phyloP scores from a whole-genome alignment of 2,113 vertebrate species.

The Cryptomyrus ogoouensis region DNA sequence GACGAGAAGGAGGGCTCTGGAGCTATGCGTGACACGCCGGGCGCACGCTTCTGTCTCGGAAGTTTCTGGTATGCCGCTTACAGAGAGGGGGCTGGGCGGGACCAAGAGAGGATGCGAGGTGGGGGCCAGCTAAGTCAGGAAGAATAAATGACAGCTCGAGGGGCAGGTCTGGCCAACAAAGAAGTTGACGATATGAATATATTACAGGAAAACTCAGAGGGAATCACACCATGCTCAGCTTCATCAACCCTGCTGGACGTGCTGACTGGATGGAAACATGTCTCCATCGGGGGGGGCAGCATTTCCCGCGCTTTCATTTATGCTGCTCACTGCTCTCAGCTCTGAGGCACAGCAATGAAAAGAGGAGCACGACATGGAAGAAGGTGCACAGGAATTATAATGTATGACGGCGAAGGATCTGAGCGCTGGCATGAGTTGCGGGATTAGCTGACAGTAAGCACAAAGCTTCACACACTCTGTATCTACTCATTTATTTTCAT shows the following conservation, averaged over 20 bases:
- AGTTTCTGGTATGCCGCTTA: constrained; percentile 65
- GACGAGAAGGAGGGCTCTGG: constrained; percentile 61
- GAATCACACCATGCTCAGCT: neutral
- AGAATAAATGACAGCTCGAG: constrained; percentile 13
- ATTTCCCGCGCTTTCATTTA: neutral
- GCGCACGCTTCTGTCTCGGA: constrained; percentile 54
- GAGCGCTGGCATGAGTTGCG: neutral
- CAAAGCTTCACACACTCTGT: neutral
- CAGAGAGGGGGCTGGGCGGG: constrained; percentile 34
- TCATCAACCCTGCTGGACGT: neutral
- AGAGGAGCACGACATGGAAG: neutral
- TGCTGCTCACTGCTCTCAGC: neutral
- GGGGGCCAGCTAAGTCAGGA: constrained; percentile 24
- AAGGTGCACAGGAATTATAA: neutral
- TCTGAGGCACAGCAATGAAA: neutral
- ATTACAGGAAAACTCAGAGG: constrained; percentile 18
- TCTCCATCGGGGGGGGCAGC: neutral
- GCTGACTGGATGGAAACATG: neutral
- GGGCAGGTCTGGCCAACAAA: constrained; percentile 25
- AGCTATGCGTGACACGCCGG: constrained; percentile 60
- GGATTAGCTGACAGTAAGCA: neutral
- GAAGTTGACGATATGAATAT: constrained; percentile 22
- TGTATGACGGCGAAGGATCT: neutral
- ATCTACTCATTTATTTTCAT: neutral
- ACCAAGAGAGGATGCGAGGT: neutral